phyloP scores from a whole-genome alignment of 1,140 invertebrate genomes.

The Leptinotarsa texana region DNA sequence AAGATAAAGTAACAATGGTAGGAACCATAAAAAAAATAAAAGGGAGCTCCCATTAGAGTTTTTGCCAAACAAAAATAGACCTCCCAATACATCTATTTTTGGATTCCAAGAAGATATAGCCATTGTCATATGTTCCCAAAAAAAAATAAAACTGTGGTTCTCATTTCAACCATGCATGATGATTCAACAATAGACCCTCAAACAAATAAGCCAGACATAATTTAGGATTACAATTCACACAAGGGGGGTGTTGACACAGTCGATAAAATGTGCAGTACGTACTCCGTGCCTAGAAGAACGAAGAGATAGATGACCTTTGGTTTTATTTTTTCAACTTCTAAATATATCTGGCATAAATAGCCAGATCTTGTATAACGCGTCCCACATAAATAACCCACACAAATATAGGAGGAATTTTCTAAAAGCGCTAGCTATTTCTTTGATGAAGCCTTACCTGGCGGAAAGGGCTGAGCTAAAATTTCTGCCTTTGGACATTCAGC shows the following conservation, averaged over 20 bases:
- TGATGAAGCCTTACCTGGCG: constrained; percentile 32
- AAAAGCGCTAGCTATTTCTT: constrained; percentile 25
- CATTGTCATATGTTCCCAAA: constrained; percentile 44
- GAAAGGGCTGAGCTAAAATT: constrained; percentile 26
- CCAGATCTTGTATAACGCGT: constrained; percentile 28
- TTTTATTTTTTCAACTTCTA: constrained; percentile 45
- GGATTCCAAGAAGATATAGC: constrained; percentile 37
- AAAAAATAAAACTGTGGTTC: constrained; percentile 40
- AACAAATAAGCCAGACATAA: constrained; percentile 50
- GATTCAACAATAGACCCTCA: constrained; percentile 39
- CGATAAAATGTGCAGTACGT: constrained; percentile 52
- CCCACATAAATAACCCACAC: constrained; percentile 13
- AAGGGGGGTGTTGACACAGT: constrained; percentile 56
- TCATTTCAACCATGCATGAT: constrained; percentile 47
- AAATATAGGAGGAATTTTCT: constrained; percentile 31
- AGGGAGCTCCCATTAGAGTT: constrained; percentile 51
- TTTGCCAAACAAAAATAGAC: constrained; percentile 25
- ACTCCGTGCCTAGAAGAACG: constrained; percentile 49
- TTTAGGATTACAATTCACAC: constrained; percentile 50
- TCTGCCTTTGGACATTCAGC: constrained; percentile 28
- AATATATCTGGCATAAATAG: constrained; percentile 28
- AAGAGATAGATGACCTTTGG: constrained; percentile 53
- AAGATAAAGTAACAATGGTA: neutral
- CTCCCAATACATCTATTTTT: constrained; percentile 35
- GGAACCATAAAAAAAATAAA: constrained; percentile 44